Percentiles rank a stretch among this genome's conserved stretches.
These are phyloP conservation scores for Psix sp. DNA, from an alignment of 1,140 invertebrate genomes.

Conservation along the genomic window DNA sequence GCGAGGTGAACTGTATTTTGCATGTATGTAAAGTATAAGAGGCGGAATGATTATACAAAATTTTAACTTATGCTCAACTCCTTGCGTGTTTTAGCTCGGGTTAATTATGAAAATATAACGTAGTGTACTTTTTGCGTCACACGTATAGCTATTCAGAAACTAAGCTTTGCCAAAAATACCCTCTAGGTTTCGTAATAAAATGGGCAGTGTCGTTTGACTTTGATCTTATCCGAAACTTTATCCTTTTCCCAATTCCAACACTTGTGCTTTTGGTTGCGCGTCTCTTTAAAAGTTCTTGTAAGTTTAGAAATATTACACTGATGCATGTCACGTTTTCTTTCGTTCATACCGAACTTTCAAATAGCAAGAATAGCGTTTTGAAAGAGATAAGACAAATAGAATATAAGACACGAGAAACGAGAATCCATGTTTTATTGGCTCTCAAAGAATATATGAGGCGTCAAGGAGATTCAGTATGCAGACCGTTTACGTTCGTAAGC, in stretches of 20 bases:
- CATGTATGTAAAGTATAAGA: slow-evolving; percentile 30
- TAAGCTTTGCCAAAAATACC: too few species aligned
- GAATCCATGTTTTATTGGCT: slow-evolving; percentile 47
- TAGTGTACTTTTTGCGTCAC: too few species aligned
- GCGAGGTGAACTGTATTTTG: slow-evolving; percentile 23
- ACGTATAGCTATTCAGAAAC: too few species aligned
- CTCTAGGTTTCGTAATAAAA: too few species aligned
- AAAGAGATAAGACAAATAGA: slow-evolving; percentile 51
- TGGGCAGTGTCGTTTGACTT: slow-evolving; percentile 25
- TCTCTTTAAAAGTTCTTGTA: slow-evolving; percentile 14
- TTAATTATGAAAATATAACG: too few species aligned
- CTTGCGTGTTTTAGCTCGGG: too few species aligned
- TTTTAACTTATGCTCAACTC: slow-evolving; percentile 33
- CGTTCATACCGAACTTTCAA: slow-evolving; percentile 27
- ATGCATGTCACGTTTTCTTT: slow-evolving; percentile 42
- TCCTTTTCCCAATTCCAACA: slow-evolving; percentile 12
- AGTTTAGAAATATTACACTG: slow-evolving; percentile 48
- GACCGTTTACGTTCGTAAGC: slow-evolving; percentile 35
- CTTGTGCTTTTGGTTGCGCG: slow-evolving; percentile 23
- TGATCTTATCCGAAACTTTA: slow-evolving; percentile 29
- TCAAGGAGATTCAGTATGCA: slow-evolving; percentile 25
- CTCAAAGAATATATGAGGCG: slow-evolving; percentile 38
- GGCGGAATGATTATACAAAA: slow-evolving; percentile 38
- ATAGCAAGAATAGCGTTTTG: slow-evolving; percentile 25
- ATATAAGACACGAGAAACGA: slow-evolving; percentile 24